Evolutionary conservation across 2,113 vertebrate genomes (phyloP), one percentile per base, ranked within the genome.

Genomic region (Fulica atra): DNA sequence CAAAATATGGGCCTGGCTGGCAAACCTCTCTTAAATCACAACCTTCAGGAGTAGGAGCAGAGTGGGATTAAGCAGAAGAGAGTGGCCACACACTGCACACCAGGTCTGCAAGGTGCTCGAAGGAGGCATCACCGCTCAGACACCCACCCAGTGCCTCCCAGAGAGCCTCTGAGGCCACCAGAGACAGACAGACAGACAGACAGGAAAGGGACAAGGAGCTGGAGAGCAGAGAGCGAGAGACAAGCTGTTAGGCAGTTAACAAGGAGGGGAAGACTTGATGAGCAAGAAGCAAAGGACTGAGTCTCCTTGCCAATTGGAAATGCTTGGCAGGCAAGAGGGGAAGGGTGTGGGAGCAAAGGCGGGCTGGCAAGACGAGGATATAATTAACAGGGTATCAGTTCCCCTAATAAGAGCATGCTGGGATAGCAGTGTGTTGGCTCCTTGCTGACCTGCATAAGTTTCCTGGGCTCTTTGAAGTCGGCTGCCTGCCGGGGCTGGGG

Each of bases 61-160:
- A 89, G 44, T 4, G 26, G 54, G 35, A 72, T 61, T 24, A 53
- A 76, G 83, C 29, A 70, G 64, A 19, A 44, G 26, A 24, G 26
- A 61, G 57, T 1, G 1, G 70, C 23, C 5, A 0, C 29, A 14
- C 0, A 3, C n/a, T 21, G 31, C 54, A 35, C 29, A 1, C 1
- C 1, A 3, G 9, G 46, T 50, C n/a, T 38, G n/a, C 28, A 63
- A n/a, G 15, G 29, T 16, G 48, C 23, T 38, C 1, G 1, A 42
- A 44, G 44, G 44, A 46, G n/a, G 5, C 74, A 82, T 16, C 69
- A 44, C 20, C 3, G 4, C 56, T 65, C 64, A 44, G 64, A 61
- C 64, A 48, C 44, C 51, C 21, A 1, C 33, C 1, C 1, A 16
- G 33, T 48, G n/a, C 33, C 48, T 60, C 8, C 25, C 33, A 6